Percentiles rank a stretch among this genome's conserved stretches.
phyloP scores from a whole-genome alignment of 2,113 vertebrate species.

The Desmodus rotundus region DNA sequence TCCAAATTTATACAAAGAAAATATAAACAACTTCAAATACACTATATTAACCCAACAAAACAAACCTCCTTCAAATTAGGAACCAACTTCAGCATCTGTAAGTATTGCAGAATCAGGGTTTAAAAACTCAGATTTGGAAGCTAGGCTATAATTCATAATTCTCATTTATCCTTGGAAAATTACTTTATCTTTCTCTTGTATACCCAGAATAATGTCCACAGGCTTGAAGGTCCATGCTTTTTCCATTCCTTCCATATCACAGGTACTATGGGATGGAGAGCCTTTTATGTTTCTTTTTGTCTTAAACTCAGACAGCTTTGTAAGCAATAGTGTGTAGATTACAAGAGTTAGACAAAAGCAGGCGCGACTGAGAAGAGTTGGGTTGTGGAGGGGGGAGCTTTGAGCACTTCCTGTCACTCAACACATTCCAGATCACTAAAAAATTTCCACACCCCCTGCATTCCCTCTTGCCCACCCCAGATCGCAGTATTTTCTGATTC shows the following conservation, averaged over 20 bases:
- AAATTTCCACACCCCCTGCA: conserved; percentile 64
- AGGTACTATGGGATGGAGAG: conserved; percentile 63
- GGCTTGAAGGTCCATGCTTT: conserved; percentile 22
- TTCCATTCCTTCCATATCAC: conserved; percentile 55
- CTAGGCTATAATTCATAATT: conserved; percentile 35
- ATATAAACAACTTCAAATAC: conserved; percentile 52
- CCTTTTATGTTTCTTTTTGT: conserved; percentile 76
- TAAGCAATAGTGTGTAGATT: conserved; percentile 81
- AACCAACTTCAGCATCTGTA: conserved; percentile 32
- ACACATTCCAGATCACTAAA: conserved; percentile 84
- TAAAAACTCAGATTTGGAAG: conserved; percentile 24
- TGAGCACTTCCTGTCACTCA: conserved; percentile 87
- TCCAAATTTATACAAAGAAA: conserved; percentile 58
- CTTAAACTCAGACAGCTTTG: conserved; percentile 81
- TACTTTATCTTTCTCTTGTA: conserved; percentile 42
- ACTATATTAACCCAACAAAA: conserved; percentile 41
- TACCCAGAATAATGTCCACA: conserved; percentile 31
- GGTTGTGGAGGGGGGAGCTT: conserved; percentile 51
- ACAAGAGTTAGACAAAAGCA: conserved; percentile 88
- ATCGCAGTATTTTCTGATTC: conserved; percentile 58
- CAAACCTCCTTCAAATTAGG: conserved; percentile 41
- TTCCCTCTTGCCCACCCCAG: conserved; percentile 42
- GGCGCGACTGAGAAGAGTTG: conserved; percentile 76
- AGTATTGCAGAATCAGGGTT: conserved; percentile 3
- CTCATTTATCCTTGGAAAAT: conserved; percentile 20